A percentile compares a stretch with the other conserved stretches of the same genome.
Evolutionary conservation across 2,113 vertebrate species (phyloP).

Genomic region (Triplophysa rosa): DNA sequence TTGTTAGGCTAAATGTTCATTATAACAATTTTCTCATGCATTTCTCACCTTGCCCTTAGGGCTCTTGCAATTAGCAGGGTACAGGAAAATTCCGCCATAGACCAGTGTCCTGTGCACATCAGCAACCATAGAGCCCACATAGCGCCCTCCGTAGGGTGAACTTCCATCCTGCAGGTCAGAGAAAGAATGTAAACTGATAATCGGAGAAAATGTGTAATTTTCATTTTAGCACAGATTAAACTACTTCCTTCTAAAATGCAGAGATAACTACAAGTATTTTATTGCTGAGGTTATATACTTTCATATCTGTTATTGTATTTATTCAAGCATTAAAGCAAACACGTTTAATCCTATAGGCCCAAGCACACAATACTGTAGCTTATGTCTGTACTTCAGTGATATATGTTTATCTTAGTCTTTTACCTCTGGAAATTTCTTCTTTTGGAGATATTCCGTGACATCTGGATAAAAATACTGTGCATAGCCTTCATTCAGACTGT

Average conservation of each 20-base stretch:
- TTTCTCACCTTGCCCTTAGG: constrained; percentile 91
- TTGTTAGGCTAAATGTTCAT: too few species aligned
- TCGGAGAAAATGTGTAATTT: too few species aligned
- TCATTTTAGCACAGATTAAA: too few species aligned
- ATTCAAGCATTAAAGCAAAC: too few species aligned
- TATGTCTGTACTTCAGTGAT: neutral
- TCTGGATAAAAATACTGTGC: constrained; percentile 90
- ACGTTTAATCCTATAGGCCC: too few species aligned
- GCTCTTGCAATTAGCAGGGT: constrained; percentile 92
- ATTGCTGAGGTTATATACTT: too few species aligned
- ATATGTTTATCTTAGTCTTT: neutral
- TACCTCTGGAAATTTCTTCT: constrained; percentile 93
- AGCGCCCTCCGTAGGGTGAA: constrained; percentile 87
- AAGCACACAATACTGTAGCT: neutral
- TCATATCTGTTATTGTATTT: too few species aligned
- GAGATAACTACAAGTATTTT: too few species aligned
- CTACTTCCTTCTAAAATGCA: too few species aligned
- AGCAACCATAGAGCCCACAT: constrained; percentile 96
- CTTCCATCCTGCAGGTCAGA: constrained; percentile 80
- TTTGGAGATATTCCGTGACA: constrained; percentile 87
- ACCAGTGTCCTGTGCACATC: constrained; percentile 94
- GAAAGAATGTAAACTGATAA: neutral
- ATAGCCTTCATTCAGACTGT: constrained; percentile 97
- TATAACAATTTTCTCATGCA: too few species aligned
- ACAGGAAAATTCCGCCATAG: constrained; percentile 96